Percentiles rank a stretch among this genome's conserved stretches.
Conservation (phyloP, 1,140 invertebrate genomes). For the Trichomalopsis sarcophagae region DNA sequence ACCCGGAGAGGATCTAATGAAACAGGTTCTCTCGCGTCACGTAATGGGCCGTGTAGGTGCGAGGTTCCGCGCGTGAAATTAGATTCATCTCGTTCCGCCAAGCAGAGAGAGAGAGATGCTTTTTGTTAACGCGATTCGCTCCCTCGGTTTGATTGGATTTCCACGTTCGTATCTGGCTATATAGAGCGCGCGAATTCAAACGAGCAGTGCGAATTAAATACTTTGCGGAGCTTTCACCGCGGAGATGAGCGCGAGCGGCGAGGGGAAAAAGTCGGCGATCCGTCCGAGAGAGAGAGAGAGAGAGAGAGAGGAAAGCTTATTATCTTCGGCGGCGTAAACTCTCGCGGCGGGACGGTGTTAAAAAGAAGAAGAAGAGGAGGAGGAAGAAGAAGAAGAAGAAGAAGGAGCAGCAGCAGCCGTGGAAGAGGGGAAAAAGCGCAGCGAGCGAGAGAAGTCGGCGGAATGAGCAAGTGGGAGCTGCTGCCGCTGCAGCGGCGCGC, state of each 20-base stretch:
- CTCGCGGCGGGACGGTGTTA: conserved; percentile 41
- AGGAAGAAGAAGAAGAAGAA: conserved; percentile 30
- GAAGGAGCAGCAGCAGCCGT: background rate
- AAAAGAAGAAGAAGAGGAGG: conserved; percentile 40
- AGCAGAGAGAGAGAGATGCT: too few species aligned
- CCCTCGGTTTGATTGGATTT: conserved; percentile 48
- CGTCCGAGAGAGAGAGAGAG: background rate
- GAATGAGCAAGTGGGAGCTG: conserved; percentile 32
- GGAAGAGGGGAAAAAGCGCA: conserved; percentile 1
- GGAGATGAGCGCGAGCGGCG: background rate
- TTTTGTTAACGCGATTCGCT: background rate
- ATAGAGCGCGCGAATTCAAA: too few species aligned
- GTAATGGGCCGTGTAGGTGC: conserved; percentile 66
- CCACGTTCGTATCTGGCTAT: background rate
- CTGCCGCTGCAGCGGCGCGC: background rate
- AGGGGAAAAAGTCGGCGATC: conserved; percentile 35
- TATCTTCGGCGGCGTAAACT: conserved; percentile 41
- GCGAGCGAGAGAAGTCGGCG: conserved; percentile 10
- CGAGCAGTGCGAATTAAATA: background rate
- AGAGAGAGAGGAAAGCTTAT: conserved; percentile 42
- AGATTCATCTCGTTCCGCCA: conserved; percentile 62
- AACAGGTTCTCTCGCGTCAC: conserved; percentile 33
- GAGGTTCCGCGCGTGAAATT: conserved; percentile 69
- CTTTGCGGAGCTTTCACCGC: conserved; percentile 21
- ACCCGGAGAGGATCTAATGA: conserved; percentile 48